Evolutionary conservation across 2,113 vertebrate species (phyloP).

Genomic region (Astatoreochromis straeleni): DNA sequence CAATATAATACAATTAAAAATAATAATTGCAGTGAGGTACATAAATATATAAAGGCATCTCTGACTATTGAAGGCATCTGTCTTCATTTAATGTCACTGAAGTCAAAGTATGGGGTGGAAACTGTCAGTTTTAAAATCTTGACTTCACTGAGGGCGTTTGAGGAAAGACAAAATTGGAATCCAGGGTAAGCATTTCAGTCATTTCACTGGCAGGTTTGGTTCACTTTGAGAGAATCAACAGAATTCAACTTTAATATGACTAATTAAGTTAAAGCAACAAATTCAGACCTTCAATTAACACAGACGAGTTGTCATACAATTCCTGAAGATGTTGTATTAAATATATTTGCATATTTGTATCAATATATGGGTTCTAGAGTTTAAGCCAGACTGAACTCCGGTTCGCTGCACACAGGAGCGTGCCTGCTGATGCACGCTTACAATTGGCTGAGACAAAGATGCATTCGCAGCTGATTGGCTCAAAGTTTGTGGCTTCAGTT

Average conservation of each 20-base stretch:
- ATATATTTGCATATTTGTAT: not conserved
- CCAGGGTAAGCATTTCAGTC: not conserved
- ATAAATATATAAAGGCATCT: not conserved
- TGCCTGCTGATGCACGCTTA: not conserved
- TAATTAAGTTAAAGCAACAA: not conserved
- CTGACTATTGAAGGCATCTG: not conserved
- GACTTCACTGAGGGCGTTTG: not conserved
- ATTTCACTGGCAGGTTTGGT: not conserved
- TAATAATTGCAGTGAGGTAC: not conserved
- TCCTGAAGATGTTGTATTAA: not conserved
- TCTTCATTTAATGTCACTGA: not conserved
- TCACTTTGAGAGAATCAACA: not conserved
- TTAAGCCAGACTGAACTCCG: not conserved
- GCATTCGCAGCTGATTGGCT: conserved; percentile 25
- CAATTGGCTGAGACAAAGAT: conserved; percentile 31
- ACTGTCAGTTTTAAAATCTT: not conserved
- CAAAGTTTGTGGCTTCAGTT: conserved; percentile 12
- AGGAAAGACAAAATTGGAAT: not conserved
- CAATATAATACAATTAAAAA: not conserved
- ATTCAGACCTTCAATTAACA: not conserved
- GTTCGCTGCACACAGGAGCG: not conserved
- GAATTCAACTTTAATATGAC: not conserved
- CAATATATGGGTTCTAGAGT: not conserved
- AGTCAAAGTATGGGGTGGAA: not conserved
- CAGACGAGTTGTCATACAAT: not conserved